phyloP scores from a whole-genome alignment of 2,113 vertebrate genomes.

The Notiomystis cincta region DNA sequence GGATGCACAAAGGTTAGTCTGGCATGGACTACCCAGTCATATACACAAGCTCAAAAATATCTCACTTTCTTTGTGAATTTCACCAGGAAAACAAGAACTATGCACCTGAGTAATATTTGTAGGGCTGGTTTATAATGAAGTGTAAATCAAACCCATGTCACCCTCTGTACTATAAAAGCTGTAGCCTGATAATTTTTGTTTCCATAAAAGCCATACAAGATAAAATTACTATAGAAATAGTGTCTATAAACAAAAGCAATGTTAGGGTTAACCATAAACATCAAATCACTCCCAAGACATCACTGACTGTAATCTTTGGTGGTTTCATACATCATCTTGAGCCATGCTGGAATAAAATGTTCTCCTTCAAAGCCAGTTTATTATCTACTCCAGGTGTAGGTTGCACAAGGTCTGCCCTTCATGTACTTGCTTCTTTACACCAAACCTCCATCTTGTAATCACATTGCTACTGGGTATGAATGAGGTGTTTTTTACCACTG shows the following conservation, averaged over 20 bases:
- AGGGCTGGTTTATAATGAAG: not conserved
- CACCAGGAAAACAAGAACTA: not conserved
- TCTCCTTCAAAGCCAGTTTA: not conserved
- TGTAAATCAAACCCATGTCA: slow-evolving; percentile 26
- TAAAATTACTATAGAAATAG: slow-evolving; percentile 55
- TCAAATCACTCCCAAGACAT: slow-evolving; percentile 44
- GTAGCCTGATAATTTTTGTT: slow-evolving; percentile 23
- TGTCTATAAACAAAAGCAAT: slow-evolving; percentile 37
- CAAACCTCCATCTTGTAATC: not conserved
- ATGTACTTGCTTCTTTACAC: not conserved
- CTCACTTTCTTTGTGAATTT: not conserved
- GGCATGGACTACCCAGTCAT: rapidly evolving
- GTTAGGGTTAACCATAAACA: slow-evolving; percentile 43
- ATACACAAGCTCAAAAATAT: not conserved
- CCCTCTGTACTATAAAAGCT: not conserved
- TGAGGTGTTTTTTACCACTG: not conserved
- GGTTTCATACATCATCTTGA: slow-evolving; percentile 23
- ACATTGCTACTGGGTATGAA: not conserved
- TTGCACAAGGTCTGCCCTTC: not conserved
- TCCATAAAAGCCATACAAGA: slow-evolving; percentile 54
- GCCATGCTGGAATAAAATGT: not conserved
- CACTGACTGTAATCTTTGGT: not conserved
- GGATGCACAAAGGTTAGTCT: not conserved
- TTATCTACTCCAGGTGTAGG: not conserved
- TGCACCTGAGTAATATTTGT: not conserved